Evolutionary conservation across 2,113 vertebrate genomes (phyloP), one percentile per base, ranked within the genome.

Genomic region (Hydrochoerus hydrochaeris): DNA sequence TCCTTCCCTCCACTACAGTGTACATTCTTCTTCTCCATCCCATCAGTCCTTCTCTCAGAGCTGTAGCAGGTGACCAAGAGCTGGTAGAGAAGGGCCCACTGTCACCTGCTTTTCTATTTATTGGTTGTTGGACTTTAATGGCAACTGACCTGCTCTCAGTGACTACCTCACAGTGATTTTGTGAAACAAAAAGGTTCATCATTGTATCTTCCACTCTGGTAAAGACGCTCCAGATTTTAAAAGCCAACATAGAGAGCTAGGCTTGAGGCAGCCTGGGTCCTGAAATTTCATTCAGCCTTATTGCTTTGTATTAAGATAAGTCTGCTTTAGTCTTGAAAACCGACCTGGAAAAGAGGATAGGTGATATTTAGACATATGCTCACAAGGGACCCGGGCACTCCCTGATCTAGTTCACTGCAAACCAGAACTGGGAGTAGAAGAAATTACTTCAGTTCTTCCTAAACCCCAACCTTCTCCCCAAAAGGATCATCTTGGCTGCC

Each of bases 1-100:
- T 1, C 44, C 11, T 17, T 28, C 5, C 46, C 46, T 60, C 17
- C 4, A 57, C 41, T 41, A 49, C 7, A 24, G 0, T 0, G 14
- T 13, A 7, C 2, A 5, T 11, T 44, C 58, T 38, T n/a, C 69
- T 77, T 81, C 57, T 73, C 71, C 4, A 14, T 10, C 32, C n/a
- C 14, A 46, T 4, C 30, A 7, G 41, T 73, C 38, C 69, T 69
- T 49, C 49, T 52, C 14, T 7, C n/a, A 9, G 24, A 91, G 52
- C 12, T 20, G 30, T 9, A 62, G 60, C 30, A 58, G 54, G 22
- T 4, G 54, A 90, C 63, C 19, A 8, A 52, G 49, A 92, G 57
- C 46, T 5, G 30, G 2, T 8, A 6, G 12, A 13, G 85, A 71
- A 69, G 14, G 20, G 2, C 0, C 63, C 11, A 52, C 32, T 32